phyloP scores from a whole-genome alignment of 2,888 invertebrate genomes.

The Amphipyra tragopoginis region DNA sequence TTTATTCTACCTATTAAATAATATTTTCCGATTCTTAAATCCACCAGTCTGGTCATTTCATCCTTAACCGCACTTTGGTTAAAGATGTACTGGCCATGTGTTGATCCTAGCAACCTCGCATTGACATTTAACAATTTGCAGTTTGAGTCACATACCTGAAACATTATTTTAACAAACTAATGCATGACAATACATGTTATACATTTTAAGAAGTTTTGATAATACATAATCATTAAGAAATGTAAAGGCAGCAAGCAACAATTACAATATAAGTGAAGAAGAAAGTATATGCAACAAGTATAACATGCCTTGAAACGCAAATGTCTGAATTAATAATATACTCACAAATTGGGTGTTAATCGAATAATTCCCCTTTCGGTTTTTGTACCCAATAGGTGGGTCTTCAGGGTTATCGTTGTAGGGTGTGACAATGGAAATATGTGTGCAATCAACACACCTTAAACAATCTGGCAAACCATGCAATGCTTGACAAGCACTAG shows the following conservation, averaged over 20 bases:
- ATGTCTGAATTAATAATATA: too few relatives aligned
- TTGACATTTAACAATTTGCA: slow-evolving; percentile 4
- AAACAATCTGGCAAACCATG: not conserved
- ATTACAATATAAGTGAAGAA: too few relatives aligned
- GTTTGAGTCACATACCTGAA: not conserved
- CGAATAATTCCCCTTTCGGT: slow-evolving; percentile 3
- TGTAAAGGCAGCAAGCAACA: too few relatives aligned
- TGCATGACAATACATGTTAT: too few relatives aligned
- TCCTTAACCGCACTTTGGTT: not conserved
- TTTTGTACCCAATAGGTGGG: not conserved
- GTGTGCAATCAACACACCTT: slow-evolving; percentile 5
- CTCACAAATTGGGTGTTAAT: slow-evolving; percentile 3
- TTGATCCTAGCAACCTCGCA: not conserved
- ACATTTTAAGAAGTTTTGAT: too few relatives aligned
- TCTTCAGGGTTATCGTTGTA: slow-evolving; percentile 1
- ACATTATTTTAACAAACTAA: too few relatives aligned
- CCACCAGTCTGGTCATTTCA: not conserved
- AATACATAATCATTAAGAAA: too few relatives aligned
- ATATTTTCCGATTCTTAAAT: slow-evolving; percentile 2
- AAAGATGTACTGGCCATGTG: not conserved
- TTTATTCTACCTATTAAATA: not conserved
- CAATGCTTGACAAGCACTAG: too few relatives aligned
- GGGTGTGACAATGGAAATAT: slow-evolving; percentile 3
- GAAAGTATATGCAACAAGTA: too few relatives aligned
- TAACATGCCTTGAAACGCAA: too few relatives aligned